Evolutionary conservation across 2,797 vertebrate genomes (phyloP), one percentile per base, ranked within the genome.

Genomic region (Acropternis orthonyx): DNA sequence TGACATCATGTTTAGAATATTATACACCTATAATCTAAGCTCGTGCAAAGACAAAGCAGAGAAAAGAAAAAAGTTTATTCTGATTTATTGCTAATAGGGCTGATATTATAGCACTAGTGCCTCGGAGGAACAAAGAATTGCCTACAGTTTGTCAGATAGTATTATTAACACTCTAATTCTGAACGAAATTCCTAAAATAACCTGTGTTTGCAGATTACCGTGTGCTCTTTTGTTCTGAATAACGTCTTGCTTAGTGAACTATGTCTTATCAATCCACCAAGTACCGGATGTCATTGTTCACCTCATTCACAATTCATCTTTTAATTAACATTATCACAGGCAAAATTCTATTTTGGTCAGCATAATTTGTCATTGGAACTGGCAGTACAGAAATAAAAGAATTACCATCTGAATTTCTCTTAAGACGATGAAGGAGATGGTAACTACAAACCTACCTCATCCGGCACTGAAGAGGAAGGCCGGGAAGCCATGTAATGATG

Each of bases 281-380:
- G 85, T 89, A 88, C 91, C n/a, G 91, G 41, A 91, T 94, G 93
- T 95, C 95, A 93, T 93, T 89, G 91, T 96, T 96, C 95, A 94
- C 93, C 92, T 97, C 95, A 96, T 96, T 96, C 93, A 96, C 91
- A 97, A 96, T 97, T 97, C 89, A 96, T 96, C 92, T 94, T 96
- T 96, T 96, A 96, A 97, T 97, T 97, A 96, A 96, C 85, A 92
- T 94, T 93, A 96, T 96, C 95, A 89, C 84, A 81, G 93, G 85
- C 74, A 94, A 94, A 95, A 91, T 93, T 96, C 95, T 96, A 97
- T 96, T 95, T 93, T 91, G 93, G 93, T 95, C 92, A 96, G 93
- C 73, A 44, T 92, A 91, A 96, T 96, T 89, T 96, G 62, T 96
- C 93, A 92, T 22, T 96, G 75, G 54, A 95, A 93, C 89, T 85